A percentile compares a stretch with the other conserved stretches of the same genome.
Conservation (phyloP, 1,140 invertebrate genomes). For the Arion vulgaris region DNA sequence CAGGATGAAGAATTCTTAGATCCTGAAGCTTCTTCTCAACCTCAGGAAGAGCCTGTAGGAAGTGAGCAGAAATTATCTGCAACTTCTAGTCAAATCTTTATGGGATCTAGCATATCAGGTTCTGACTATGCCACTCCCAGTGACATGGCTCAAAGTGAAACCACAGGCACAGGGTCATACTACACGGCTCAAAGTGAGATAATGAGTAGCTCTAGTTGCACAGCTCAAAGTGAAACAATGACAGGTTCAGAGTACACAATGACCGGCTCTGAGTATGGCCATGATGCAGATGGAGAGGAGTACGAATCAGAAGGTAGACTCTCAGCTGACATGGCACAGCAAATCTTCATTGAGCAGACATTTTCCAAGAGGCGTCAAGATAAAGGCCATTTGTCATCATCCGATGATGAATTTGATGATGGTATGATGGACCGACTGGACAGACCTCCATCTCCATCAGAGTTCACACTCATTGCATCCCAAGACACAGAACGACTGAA, state of each 20-base stretch:
- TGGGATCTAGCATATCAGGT: constrained; percentile 36
- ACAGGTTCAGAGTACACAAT: constrained; percentile 44
- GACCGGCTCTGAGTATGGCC: constrained; percentile 43
- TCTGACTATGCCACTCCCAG: constrained; percentile 35
- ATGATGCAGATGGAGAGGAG: constrained; percentile 35
- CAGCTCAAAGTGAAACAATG: constrained; percentile 42
- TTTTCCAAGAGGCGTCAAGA: constrained; percentile 44
- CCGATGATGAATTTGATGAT: constrained; percentile 31
- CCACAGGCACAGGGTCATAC: constrained; percentile 28
- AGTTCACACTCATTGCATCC: constrained; percentile 54
- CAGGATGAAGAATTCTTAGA: constrained; percentile 20
- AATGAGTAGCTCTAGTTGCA: constrained; percentile 37
- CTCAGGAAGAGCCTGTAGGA: neutral
- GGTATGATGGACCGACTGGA: constrained; percentile 34
- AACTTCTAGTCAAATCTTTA: neutral
- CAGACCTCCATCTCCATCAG: constrained; percentile 58
- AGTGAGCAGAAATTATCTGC: neutral
- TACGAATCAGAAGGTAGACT: constrained; percentile 59
- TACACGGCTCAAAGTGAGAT: constrained; percentile 32
- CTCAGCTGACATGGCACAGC: constrained; percentile 60
- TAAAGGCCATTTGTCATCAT: constrained; percentile 14
- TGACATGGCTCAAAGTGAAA: constrained; percentile 30
- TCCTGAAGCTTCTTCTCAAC: constrained; percentile 8
- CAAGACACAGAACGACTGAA: constrained; percentile 50
- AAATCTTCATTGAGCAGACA: constrained; percentile 67